phyloP scores from a whole-genome alignment of 2,797 vertebrate species.

The Avahi laniger region DNA sequence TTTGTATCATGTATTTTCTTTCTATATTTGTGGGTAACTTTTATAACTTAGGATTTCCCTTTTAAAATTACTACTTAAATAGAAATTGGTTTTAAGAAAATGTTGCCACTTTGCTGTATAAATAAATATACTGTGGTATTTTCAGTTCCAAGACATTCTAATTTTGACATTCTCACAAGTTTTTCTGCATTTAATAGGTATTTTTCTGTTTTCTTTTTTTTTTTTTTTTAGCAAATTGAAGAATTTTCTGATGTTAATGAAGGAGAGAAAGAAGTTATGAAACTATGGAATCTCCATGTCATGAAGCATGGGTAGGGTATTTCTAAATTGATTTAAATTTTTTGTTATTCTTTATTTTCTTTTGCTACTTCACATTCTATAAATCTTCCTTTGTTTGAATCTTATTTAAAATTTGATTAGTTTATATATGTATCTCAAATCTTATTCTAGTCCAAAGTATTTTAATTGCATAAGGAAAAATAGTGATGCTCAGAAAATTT shows the following conservation, averaged over 20 bases:
- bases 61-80: conserved; percentile 32
- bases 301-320: conserved; percentile 95
- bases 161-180: conserved; percentile 26
- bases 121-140: not conserved
- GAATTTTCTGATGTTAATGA: conserved; percentile 99
- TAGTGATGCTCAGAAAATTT: not conserved
- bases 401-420: not conserved
- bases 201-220: conserved; percentile 53
- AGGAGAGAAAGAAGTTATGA: conserved; percentile 99
- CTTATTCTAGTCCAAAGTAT: not conserved
- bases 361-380: conserved; percentile 38
- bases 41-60: not conserved
- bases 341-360: conserved; percentile 11
- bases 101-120: not conserved
- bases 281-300: conserved; percentile 98
- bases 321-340: conserved; percentile 54
- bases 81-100: conserved; percentile 30
- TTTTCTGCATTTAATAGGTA: conserved; percentile 41
- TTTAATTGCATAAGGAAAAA: conserved; percentile 3
- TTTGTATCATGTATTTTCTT: not conserved
- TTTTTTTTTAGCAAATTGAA: conserved; percentile 94
- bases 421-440: not conserved
- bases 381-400: conserved; percentile 22
- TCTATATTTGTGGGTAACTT: not conserved
- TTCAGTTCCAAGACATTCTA: conserved; percentile 9